phyloP scores from a whole-genome alignment of 1,140 invertebrate species.

The Sitophilus oryzae region DNA sequence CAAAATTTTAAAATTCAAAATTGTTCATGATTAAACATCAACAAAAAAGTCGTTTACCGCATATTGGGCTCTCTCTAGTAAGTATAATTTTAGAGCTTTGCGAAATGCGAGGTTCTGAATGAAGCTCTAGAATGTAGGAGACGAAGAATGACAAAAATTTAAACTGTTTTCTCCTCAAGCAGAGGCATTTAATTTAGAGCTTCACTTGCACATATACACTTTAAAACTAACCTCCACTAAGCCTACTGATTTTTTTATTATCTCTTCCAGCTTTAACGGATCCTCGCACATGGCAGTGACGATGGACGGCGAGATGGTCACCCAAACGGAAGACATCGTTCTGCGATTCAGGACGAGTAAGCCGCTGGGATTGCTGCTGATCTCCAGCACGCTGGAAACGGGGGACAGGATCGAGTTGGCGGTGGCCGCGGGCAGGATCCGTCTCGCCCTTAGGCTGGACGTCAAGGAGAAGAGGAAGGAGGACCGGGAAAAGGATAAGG shows the following conservation, averaged over 20 bases:
- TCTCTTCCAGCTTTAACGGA: constrained; percentile 66
- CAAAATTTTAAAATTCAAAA: too few relatives aligned
- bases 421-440: constrained; percentile 71
- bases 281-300: constrained; percentile 60
- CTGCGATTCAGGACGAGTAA: constrained; percentile 81
- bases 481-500: constrained; percentile 62
- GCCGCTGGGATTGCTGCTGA: constrained; percentile 64
- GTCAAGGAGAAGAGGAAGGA: constrained; percentile 71
- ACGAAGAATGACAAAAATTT: too few relatives aligned
- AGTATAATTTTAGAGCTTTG: too few relatives aligned
- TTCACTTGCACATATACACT: background rate
- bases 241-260: background rate
- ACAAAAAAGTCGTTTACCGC: too few relatives aligned
- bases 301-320: constrained; percentile 72
- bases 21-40: too few relatives aligned
- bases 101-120: too few relatives aligned
- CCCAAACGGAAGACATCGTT: constrained; percentile 87
- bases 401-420: constrained; percentile 77
- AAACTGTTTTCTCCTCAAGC: too few relatives aligned
- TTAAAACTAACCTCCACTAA: background rate
- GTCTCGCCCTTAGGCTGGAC: constrained; percentile 74
- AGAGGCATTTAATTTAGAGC: too few relatives aligned
- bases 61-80: too few relatives aligned
- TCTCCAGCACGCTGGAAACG: constrained; percentile 69
- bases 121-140: too few relatives aligned